Evolutionary conservation across 1,140 invertebrate species (phyloP).

Genomic region (Arctopsyche grandis): DNA sequence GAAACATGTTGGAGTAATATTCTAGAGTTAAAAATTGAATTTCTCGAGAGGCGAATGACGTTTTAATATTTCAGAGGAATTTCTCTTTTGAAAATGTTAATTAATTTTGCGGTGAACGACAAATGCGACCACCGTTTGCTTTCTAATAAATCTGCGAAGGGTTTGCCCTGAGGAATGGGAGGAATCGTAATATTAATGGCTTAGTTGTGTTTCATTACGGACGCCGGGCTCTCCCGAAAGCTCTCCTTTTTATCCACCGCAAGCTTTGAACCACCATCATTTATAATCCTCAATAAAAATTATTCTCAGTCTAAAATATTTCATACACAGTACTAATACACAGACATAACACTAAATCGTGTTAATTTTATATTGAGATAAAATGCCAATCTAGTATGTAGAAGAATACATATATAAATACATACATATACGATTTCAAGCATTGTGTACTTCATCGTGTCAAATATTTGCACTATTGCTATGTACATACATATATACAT

Average conservation of each 20-base stretch:
- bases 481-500: not conserved
- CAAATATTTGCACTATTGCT: too few relatives aligned
- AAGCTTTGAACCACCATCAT: slow-evolving; percentile 25
- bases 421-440: too few relatives aligned
- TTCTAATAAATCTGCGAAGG: slow-evolving; percentile 32
- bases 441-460: too few relatives aligned
- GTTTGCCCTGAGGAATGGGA: slow-evolving; percentile 20
- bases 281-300: slow-evolving; percentile 11
- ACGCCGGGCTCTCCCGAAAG: slow-evolving; percentile 37
- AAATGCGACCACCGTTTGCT: slow-evolving; percentile 24
- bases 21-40: too few relatives aligned
- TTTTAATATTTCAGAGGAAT: slow-evolving; percentile 12
- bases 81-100: slow-evolving; percentile 18
- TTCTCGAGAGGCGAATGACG: not conserved
- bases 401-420: too few relatives aligned
- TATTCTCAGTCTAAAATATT: not conserved
- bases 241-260: slow-evolving; percentile 5
- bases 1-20: not conserved
- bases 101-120: slow-evolving; percentile 26
- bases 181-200: slow-evolving; percentile 52
- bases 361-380: too few relatives aligned
- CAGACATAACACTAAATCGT: too few relatives aligned
- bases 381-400: too few relatives aligned
- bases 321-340: too few relatives aligned
- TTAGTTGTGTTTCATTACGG: slow-evolving; percentile 54